Conservation (phyloP, 2,797 vertebrate genomes). For the Dicrostonyx torquatus region DNA sequence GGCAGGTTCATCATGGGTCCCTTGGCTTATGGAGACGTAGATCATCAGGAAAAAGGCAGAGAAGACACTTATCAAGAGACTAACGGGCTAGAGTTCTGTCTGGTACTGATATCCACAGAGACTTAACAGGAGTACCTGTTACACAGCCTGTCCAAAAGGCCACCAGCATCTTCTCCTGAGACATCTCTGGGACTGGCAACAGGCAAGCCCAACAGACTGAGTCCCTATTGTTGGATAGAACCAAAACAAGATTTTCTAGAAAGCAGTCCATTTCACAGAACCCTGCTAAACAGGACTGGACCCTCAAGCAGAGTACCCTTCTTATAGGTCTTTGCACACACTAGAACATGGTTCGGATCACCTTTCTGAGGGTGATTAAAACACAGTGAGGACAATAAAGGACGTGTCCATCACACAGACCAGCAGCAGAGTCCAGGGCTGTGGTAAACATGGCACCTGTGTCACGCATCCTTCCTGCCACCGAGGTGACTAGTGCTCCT, state of each 20-base stretch:
- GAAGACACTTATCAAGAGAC: conserved; percentile 2
- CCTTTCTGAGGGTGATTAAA: background rate
- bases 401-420: background rate
- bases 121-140: background rate
- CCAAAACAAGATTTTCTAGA: conserved; percentile 22
- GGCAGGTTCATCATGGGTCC: background rate
- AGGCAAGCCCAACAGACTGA: background rate
- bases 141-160: background rate
- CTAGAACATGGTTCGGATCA: background rate
- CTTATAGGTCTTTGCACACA: background rate
- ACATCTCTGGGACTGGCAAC: background rate
- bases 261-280: background rate
- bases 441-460: background rate
- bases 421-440: background rate
- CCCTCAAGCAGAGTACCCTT: background rate
- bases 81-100: background rate
- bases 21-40: conserved; percentile 73
- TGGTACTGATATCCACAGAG: background rate
- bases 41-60: conserved; percentile 38
- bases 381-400: background rate
- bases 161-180: background rate
- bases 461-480: conserved; percentile 89
- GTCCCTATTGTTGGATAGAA: background rate
- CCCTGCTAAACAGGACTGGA: background rate
- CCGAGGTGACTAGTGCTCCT: conserved; percentile 77